Conservation (phyloP, 2,888 invertebrate species). For the Lampropteryx suffumata region DNA sequence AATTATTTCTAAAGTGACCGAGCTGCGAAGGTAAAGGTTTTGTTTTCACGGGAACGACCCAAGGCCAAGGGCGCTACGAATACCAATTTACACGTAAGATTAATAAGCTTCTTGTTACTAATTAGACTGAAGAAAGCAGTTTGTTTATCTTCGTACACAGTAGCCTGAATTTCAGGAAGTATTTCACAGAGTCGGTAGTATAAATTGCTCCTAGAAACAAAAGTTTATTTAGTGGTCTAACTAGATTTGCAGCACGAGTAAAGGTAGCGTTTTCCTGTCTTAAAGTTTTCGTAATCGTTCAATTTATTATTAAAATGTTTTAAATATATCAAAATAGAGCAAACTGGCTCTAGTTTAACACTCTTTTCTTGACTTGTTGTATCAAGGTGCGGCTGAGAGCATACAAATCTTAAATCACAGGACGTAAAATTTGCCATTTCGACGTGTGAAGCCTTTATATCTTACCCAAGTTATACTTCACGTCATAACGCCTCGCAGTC, state of each 20-base stretch:
- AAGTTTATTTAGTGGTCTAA: no score
- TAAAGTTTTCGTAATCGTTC: no score
- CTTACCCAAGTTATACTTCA: constrained; percentile 16
- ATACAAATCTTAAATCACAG: not conserved
- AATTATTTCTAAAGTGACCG: constrained; percentile 14
- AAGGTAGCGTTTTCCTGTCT: no score
- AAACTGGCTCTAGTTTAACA: no score
- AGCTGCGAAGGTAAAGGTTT: constrained; percentile 5
- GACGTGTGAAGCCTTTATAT: constrained; percentile 14
- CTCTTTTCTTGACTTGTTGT: not conserved
- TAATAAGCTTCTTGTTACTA: constrained; percentile 41
- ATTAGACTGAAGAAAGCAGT: constrained; percentile 35
- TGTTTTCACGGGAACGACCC: constrained; percentile 16
- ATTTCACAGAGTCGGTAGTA: no score
- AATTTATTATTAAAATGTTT: no score
- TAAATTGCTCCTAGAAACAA: no score
- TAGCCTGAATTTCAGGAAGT: not conserved
- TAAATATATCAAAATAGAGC: no score
- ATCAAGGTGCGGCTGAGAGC: not conserved
- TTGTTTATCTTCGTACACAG: not conserved
- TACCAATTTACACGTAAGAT: constrained; percentile 36
- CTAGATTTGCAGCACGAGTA: no score
- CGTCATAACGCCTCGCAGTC: constrained; percentile 12
- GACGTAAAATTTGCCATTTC: constrained; percentile 4
- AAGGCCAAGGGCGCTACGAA: no score